phyloP scores from a whole-genome alignment of 2,888 invertebrate species.

The Netelia melanura region DNA sequence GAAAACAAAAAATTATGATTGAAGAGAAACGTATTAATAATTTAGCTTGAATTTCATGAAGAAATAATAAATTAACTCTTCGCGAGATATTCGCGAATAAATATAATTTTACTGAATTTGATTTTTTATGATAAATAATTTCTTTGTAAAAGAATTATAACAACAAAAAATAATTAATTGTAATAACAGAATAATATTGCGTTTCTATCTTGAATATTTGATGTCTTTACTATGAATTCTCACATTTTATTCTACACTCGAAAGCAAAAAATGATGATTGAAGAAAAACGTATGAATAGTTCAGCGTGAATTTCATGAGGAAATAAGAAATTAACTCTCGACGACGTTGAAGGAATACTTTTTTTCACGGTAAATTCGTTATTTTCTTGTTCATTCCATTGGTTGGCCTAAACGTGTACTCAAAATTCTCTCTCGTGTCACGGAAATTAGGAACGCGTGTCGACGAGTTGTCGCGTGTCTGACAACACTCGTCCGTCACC shows the following conservation, averaged over 20 bases:
- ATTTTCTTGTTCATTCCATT: neutral
- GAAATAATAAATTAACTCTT: slow-evolving; percentile 8
- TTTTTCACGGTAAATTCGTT: slow-evolving; percentile 23
- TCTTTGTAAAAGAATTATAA: neutral
- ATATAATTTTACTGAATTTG: too few species aligned
- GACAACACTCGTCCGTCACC: slow-evolving; percentile 50
- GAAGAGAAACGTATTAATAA: neutral
- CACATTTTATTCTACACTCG: neutral
- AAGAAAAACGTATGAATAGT: neutral
- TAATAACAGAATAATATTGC: neutral
- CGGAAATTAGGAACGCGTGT: slow-evolving; percentile 46
- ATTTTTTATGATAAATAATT: too few species aligned
- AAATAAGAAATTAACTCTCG: slow-evolving; percentile 12
- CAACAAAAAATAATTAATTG: neutral
- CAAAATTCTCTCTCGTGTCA: slow-evolving; percentile 18
- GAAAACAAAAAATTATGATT: neutral
- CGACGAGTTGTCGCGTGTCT: slow-evolving; percentile 48
- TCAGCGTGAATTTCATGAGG: neutral
- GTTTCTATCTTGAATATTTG: neutral
- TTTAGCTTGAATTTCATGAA: neutral
- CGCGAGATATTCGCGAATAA: neutral
- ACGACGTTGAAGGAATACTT: slow-evolving; percentile 14
- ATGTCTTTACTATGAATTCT: neutral
- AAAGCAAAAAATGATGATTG: neutral
- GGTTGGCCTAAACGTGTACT: neutral